Evolutionary conservation across 2,113 vertebrate species (phyloP), one percentile per base, ranked within the genome.

Genomic region (Ceyx margarethae): DNA sequence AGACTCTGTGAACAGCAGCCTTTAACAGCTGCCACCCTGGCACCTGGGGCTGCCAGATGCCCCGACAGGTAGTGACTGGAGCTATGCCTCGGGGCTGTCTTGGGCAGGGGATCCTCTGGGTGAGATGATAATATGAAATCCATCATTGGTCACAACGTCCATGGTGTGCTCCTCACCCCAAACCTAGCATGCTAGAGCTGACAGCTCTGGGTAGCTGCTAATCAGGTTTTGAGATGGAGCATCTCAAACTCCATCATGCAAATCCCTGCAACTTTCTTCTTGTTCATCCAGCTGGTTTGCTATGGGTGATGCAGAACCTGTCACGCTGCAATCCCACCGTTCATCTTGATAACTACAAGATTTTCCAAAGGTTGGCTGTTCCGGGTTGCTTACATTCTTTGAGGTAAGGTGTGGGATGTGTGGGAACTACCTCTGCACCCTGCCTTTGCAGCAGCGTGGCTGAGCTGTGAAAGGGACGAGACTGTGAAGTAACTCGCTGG

Each of bases 61-160:
- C 57, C 42, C 9, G 5, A 11, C 19, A 13, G 73, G 80, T 80
- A 61, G 69, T 45, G 78, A 31, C 1, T 0, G 23, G 37, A 67
- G 45, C 15, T 69, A 1, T 58, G 69, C 54, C 67, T 65, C 2
- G 1, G 26, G 10, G 18, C 1, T 43, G 12, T 40, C 51, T 62
- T 13, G 58, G 77, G 33, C 43, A 17, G 19, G 6, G n/a, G 21
- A 23, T 33, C 42, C 35, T 76, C 23, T 11, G 50, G 26, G 68
- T 2, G 6, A 33, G 40, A 14, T 5, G 17, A 15, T 25, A 1
- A 40, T 20, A 11, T 1, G 1, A 66, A 75, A 61, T 46, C 51
- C 2, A 0, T 26, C 56, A 6, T 7, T 1, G 6, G 37, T 42
- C 66, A 29, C 2, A 3, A 7, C 62, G 53, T 3, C 28, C 4